Evolutionary conservation across 92 coral and sea anemone species (phyloP).

Genomic region (Micromussa lordhowensis): DNA sequence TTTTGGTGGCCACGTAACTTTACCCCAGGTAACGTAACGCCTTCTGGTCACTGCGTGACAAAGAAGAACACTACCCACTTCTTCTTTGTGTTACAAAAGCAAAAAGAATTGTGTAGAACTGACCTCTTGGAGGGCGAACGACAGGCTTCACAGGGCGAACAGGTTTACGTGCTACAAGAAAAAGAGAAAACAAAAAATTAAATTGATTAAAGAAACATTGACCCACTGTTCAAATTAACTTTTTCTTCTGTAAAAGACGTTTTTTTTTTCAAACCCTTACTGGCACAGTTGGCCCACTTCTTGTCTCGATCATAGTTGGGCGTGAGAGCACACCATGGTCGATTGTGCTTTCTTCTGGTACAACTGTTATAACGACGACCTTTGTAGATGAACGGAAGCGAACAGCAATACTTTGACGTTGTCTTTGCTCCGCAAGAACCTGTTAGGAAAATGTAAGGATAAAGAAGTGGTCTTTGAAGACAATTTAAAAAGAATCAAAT

Average conservation of each 20-base stretch:
- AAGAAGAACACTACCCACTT: too few relatives aligned
- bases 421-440: conserved; percentile 28
- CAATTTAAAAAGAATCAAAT: too few relatives aligned
- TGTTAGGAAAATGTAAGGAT: neutral
- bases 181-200: neutral
- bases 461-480: neutral
- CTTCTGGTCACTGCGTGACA: too few relatives aligned
- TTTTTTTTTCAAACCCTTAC: neutral
- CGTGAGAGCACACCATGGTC: conserved; percentile 48
- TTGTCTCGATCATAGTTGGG: conserved; percentile 53
- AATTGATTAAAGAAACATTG: neutral
- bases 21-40: too few relatives aligned
- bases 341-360: conserved; percentile 32
- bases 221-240: neutral
- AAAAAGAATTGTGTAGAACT: neutral
- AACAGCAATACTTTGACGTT: conserved; percentile 27
- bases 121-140: conserved; percentile 33
- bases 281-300: conserved; percentile 51
- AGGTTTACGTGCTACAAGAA: conserved; percentile 32
- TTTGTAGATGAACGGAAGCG: conserved; percentile 47
- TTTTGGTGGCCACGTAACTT: too few relatives aligned
- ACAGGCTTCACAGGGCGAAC: conserved; percentile 40
- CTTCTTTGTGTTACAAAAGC: neutral
- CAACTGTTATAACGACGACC: conserved; percentile 45
- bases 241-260: neutral